Conservation (phyloP, 1,140 invertebrate species). For the Bombus confusus region DNA sequence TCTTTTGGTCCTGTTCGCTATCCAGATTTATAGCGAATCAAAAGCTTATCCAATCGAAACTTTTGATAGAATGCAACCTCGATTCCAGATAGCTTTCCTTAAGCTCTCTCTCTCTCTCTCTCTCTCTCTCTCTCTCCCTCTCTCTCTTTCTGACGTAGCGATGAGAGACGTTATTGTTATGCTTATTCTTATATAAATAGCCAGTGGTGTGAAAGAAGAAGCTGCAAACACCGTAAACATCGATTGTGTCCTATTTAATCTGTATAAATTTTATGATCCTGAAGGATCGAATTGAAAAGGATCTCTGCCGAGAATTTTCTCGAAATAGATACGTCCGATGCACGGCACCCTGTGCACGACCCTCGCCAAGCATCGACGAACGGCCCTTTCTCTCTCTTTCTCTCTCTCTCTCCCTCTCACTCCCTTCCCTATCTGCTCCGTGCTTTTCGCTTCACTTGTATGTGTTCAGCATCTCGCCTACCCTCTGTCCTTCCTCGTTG, state of each 20-base stretch:
- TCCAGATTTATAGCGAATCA: background rate
- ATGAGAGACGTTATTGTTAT: background rate
- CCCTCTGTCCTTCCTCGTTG: conserved; percentile 52
- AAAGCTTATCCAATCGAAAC: background rate
- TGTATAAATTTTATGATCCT: background rate
- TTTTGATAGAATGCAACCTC: background rate
- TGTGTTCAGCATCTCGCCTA: conserved; percentile 55
- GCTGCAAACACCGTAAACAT: background rate
- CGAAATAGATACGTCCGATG: conserved; percentile 2
- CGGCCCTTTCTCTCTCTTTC: conserved; percentile 44
- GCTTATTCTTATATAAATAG: background rate
- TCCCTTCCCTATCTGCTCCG: conserved; percentile 17
- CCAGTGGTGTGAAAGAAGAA: background rate
- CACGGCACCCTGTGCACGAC: conserved; percentile 65
- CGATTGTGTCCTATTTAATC: background rate
- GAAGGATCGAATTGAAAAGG: no score
- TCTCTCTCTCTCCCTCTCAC: background rate
- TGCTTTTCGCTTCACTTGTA: conserved; percentile 48
- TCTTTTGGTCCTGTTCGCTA: background rate
- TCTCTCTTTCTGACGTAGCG: no score
- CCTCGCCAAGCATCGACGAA: conserved; percentile 64
- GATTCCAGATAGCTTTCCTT: background rate
- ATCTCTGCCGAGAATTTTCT: background rate
- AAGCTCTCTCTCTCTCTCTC: background rate
- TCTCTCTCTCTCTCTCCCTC: no score